Evolutionary conservation across 2,797 vertebrate genomes (phyloP), one percentile per base, ranked within the genome.

Genomic region (Falco naumanni): DNA sequence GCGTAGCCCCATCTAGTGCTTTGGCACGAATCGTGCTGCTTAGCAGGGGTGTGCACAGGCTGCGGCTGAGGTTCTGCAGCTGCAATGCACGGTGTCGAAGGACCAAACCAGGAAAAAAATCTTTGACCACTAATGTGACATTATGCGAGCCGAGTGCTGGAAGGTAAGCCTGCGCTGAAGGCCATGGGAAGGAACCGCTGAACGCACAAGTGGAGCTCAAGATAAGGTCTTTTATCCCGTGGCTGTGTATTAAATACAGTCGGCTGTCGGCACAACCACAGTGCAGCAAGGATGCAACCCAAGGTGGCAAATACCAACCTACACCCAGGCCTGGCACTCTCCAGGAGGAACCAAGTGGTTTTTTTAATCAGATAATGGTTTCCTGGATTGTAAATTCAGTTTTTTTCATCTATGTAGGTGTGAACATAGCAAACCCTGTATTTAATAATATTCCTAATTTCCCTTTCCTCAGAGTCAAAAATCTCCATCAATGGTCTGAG

Each of bases 21-120:
- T 11, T 6, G n/a, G 6, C 1, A 6, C 1, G 57, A 25, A 13
- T 13, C 1, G 16, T 28, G 88, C 80, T n/a, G 60, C 93, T 16
- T 3, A 33, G 39, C 59, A 4, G 10, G 31, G 74, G 2, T 7
- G 50, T 2, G 39, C 48, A 0, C 59, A 8, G 56, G 6, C 54
- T 22, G 16, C 4, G 45, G 22, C 10, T 0, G 8, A 5, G 22
- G 8, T 1, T 7, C 13, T 28, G 15, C 50, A 1, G 47, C 76
- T 34, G 31, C 59, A 0, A 0, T 0, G 45, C 16, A 0, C 20
- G 1, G 0, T 1, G 18, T 3, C 0, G 1, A 18, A 51, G 41
- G 15, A 6, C 6, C 15, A 1, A 1, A 22, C 0, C 31, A 1
- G 16, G 5, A 41, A 43, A 43, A n/a, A 74, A 57, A 24, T 0